phyloP scores from a whole-genome alignment of 1,140 invertebrate species.

The Proales similis region DNA sequence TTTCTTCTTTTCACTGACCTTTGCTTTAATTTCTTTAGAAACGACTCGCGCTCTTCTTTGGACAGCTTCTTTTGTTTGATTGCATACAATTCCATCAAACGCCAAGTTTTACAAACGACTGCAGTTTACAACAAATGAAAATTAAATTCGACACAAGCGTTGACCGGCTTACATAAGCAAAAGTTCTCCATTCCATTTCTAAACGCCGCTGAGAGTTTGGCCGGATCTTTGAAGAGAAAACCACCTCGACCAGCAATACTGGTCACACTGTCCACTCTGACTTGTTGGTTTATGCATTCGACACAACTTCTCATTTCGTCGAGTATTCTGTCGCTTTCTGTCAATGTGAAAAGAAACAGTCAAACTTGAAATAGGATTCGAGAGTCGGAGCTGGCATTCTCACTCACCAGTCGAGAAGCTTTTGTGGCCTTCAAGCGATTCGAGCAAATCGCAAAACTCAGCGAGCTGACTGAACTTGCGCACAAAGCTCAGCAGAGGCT shows the following conservation, averaged over 20 bases:
- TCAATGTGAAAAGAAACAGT: neutral
- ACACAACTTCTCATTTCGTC: slow-evolving; percentile 15
- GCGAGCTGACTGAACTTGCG: slow-evolving; percentile 1
- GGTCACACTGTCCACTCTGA: too few relatives aligned
- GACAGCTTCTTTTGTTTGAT: slow-evolving; percentile 13
- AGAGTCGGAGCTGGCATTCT: neutral
- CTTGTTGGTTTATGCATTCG: slow-evolving; percentile 3
- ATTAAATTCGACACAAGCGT: neutral
- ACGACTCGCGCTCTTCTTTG: slow-evolving; percentile 9
- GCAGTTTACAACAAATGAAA: neutral
- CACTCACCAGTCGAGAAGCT: too few relatives aligned
- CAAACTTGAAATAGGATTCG: neutral
- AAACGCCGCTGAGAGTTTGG: slow-evolving; percentile 6
- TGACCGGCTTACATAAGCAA: neutral
- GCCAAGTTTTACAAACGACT: slow-evolving; percentile 3
- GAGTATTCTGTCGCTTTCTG: slow-evolving; percentile 3
- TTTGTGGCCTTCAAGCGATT: slow-evolving; percentile 16
- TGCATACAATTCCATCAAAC: slow-evolving; percentile 6
- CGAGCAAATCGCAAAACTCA: neutral
- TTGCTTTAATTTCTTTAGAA: slow-evolving; percentile 5
- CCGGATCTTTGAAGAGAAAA: slow-evolving; percentile 11
- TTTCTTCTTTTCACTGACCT: neutral
- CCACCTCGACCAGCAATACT: neutral
- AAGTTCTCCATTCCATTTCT: slow-evolving; percentile 3
- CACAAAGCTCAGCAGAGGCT: neutral